Evolutionary conservation across 2,113 vertebrate genomes (phyloP), one percentile per base, ranked within the genome.

Genomic region (Cynoglossus semilaevis): DNA sequence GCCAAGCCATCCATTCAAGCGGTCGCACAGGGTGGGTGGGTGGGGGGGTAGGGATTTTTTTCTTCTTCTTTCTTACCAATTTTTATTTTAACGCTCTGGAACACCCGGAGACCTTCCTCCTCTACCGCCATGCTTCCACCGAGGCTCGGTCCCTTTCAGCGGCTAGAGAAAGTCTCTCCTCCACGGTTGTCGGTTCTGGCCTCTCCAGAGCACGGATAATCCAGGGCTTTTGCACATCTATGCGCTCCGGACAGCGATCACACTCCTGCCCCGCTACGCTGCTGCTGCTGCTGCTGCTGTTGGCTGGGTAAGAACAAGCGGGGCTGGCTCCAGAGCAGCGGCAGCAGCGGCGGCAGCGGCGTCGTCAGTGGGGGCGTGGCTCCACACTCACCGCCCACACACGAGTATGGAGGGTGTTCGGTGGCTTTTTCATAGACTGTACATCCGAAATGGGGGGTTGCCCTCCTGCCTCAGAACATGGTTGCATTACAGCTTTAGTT

Each of bases 71-170:
- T 54, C 83, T 91, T 88, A 97, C 95, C 95, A 80, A 97, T 96
- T 90, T 97, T 97, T 85, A 97, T 96, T 91, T 90, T 94, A 83
- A 97, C 94, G 91, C 95, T 98, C 88, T 98, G 95, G 72, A 98
- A 96, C 62, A 98, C 92, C 67, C 94, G 93, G 6, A 98, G 93
- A 72, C 95, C 95, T 91, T 96, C 95, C 84, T 97, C 95, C 81
- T 96, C 95, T 76, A 95, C 94, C 90, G 94, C 95, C 95, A 98
- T 98, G 76, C 88, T 91, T 51, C 59, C 73, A 53, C 77, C 63
- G 81, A 43, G 77, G 82, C 72, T 78, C 71, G 59, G 66, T 66
- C 78, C 76, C 63, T 80, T 72, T 66, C 41, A 57, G 38, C 57
- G 74, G 54, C 53, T 68, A 22, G 64, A 79, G 38, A 58, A 63